These are phyloP conservation scores for Myrmecobius fasciatus DNA, from an alignment of 2,113 vertebrate species.

Conservation along the genomic window DNA sequence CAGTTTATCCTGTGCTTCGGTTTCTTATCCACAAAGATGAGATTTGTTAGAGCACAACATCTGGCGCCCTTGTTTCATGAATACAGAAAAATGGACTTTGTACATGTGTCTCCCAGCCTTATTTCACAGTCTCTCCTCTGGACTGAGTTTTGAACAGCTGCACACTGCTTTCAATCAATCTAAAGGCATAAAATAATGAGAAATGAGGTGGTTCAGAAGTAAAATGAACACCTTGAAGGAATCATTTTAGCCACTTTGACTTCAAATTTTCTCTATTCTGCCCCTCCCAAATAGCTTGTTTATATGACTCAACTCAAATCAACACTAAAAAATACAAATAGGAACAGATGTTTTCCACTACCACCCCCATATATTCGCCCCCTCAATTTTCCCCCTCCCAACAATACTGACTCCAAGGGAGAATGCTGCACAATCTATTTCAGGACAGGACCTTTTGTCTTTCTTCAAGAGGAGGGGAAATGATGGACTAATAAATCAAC, in stretches of 20 bases:
- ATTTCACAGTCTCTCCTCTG: neutral
- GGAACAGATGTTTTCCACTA: neutral
- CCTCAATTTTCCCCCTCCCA: too few relatives aligned
- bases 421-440: neutral
- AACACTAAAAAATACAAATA: constrained; percentile 27
- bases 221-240: constrained; percentile 48
- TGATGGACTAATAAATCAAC: neutral
- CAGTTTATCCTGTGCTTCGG: neutral
- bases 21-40: neutral
- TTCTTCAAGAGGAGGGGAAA: neutral
- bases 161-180: constrained; percentile 14
- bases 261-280: constrained; percentile 15
- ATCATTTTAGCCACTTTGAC: constrained; percentile 18
- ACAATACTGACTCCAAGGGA: neutral
- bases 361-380: too few relatives aligned
- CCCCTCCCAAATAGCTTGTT: neutral
- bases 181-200: constrained; percentile 22
- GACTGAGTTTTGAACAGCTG: constrained; percentile 53
- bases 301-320: neutral
- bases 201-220: constrained; percentile 48
- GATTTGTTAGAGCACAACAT: neutral
- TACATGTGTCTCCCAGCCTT: neutral
- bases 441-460: neutral
- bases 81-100: neutral
- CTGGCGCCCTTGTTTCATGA: accelerated